Evolutionary conservation across 2,797 vertebrate species (phyloP).

Genomic region (Protonibea diacanthus): DNA sequence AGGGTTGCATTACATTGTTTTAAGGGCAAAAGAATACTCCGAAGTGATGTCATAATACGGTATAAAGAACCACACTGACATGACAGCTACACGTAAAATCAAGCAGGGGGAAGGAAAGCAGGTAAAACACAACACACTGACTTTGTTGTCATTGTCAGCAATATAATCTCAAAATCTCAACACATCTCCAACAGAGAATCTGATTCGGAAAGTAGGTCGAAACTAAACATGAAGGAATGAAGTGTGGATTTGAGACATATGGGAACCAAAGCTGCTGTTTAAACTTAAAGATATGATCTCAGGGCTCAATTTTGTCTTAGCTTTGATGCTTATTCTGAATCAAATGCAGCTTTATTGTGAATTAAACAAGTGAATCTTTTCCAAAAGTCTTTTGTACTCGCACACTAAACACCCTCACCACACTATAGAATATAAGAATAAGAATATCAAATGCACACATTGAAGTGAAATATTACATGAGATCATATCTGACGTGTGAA

Average conservation of each 20-base stretch:
- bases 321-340: not conserved
- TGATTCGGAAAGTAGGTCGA: not conserved
- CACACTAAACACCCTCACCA: too few species aligned
- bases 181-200: too few species aligned
- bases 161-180: not conserved
- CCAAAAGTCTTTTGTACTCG: too few species aligned
- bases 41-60: not conserved
- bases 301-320: not conserved
- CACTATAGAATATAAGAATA: too few species aligned
- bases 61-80: not conserved
- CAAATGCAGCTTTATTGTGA: too few species aligned
- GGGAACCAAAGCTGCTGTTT: not conserved
- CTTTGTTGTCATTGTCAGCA: constrained; percentile 1
- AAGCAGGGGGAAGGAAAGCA: not conserved
- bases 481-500: not conserved
- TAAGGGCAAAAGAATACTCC: not conserved
- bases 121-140: not conserved
- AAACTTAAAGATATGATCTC: not conserved
- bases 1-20: constrained; percentile 11
- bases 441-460: not conserved
- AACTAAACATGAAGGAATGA: not conserved
- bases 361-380: not conserved
- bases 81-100: not conserved
- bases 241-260: not conserved
- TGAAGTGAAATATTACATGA: not conserved